phyloP scores from a whole-genome alignment of 2,888 invertebrate species.

The Eilema sororculum region DNA sequence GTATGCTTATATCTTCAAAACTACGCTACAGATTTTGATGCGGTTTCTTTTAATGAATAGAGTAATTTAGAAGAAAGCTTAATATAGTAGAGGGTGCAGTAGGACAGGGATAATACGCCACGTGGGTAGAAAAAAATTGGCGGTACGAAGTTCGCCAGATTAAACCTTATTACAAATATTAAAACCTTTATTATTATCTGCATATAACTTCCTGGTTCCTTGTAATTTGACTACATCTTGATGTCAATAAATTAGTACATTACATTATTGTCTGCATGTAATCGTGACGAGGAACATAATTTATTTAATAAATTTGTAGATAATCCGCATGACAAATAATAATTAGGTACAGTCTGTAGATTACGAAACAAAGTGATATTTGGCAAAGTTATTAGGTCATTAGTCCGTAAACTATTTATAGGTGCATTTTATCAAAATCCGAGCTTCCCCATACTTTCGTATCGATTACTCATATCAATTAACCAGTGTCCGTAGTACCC shows the following conservation, averaged over 20 bases:
- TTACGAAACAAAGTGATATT: background rate
- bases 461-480: constrained; percentile 59
- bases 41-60: too few species aligned
- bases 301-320: background rate
- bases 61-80: too few species aligned
- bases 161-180: too few species aligned
- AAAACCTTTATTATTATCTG: background rate
- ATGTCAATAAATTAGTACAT: background rate
- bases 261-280: background rate
- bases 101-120: too few species aligned
- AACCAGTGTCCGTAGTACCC: constrained; percentile 65
- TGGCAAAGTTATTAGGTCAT: constrained; percentile 1
- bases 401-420: constrained; percentile 2
- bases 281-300: background rate
- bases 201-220: background rate
- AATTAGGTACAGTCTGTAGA: background rate
- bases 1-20: too few species aligned
- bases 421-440: constrained; percentile 2
- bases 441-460: constrained; percentile 38
- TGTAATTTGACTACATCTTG: background rate
- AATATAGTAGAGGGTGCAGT: too few species aligned
- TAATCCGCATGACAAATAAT: background rate
- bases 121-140: too few species aligned
- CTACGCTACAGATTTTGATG: too few species aligned
- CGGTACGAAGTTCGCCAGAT: too few species aligned